Percentiles rank a stretch among this genome's conserved stretches.
Conservation (phyloP, 2,113 vertebrate genomes). For the Triplophysa tibetana region DNA sequence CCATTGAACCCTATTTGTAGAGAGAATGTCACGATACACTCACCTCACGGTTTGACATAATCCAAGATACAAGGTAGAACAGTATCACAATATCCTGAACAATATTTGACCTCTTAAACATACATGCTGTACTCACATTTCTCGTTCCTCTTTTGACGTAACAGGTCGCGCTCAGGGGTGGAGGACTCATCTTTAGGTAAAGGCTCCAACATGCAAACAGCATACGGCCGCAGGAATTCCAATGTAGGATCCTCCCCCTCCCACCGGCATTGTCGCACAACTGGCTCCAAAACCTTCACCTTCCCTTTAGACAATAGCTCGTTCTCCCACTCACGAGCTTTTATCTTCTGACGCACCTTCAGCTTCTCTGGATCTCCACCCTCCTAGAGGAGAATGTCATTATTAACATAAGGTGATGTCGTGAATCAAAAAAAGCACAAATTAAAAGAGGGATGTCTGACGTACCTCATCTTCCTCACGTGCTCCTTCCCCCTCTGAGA, state of each 20-base stretch:
- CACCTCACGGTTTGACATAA: too few species aligned
- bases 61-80: too few species aligned
- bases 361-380: slow-evolving; percentile 87
- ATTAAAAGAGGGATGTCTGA: background rate
- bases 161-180: slow-evolving; percentile 73
- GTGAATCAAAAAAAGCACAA: background rate
- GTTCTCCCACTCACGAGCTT: slow-evolving; percentile 91
- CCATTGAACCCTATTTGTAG: background rate
- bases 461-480: slow-evolving; percentile 79
- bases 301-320: slow-evolving; percentile 92
- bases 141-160: slow-evolving; percentile 74
- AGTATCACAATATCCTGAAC: too few species aligned
- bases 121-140: slow-evolving; percentile 78
- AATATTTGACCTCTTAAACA: background rate
- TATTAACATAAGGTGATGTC: background rate
- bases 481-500: slow-evolving; percentile 94
- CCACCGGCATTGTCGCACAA: slow-evolving; percentile 88
- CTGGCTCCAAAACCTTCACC: slow-evolving; percentile 82
- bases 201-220: slow-evolving; percentile 76
- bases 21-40: too few species aligned
- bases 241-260: slow-evolving; percentile 54
- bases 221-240: slow-evolving; percentile 79
- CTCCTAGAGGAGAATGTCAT: slow-evolving; percentile 71
- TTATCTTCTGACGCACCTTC: slow-evolving; percentile 89
- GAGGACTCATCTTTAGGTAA: slow-evolving; percentile 73